Conservation (phyloP, 1,140 invertebrate species). For the Drosophila virilis region DNA sequence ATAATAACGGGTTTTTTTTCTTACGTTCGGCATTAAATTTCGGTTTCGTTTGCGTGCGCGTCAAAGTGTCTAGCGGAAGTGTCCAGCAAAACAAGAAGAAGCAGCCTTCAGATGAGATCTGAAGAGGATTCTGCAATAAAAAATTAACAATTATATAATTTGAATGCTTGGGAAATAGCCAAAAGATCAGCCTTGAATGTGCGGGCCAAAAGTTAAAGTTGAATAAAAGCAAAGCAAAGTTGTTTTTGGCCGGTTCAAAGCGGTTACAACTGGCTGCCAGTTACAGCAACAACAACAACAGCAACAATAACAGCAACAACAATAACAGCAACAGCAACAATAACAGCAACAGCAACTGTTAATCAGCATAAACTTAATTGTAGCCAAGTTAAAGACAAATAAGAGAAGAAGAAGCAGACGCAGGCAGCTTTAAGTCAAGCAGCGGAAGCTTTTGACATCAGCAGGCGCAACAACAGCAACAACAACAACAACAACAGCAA, state of each 20-base stretch:
- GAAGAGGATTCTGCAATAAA: constrained; percentile 23
- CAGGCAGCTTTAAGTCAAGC: constrained; percentile 8
- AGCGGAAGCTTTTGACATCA: constrained; percentile 15
- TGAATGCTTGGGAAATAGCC: background rate
- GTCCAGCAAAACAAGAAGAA: constrained; percentile 3
- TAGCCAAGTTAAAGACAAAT: constrained; percentile 11
- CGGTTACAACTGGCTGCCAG: constrained; percentile 43
- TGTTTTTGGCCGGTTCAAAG: constrained; percentile 50
- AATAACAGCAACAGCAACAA: constrained; percentile 16
- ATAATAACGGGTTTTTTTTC: constrained; percentile 66
- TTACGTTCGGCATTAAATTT: constrained; percentile 6
- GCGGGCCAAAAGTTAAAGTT: constrained; percentile 38
- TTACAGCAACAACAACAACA: constrained; percentile 21
- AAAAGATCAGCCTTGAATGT: constrained; percentile 40
- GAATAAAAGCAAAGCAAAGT: constrained; percentile 14
- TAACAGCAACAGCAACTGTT: constrained; percentile 15
- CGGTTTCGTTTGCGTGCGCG: constrained; percentile 11
- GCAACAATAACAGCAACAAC: constrained; percentile 11
- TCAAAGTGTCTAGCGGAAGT: constrained; percentile 28
- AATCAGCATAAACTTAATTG: constrained; percentile 52
- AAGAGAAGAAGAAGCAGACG: background rate
- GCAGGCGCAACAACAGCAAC: background rate
- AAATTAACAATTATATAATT: constrained; percentile 25
- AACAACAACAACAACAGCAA: constrained; percentile 6
- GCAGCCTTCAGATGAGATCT: constrained; percentile 1